Conservation (phyloP, 2,888 invertebrate genomes). For the Drosophila maculinotata region DNA sequence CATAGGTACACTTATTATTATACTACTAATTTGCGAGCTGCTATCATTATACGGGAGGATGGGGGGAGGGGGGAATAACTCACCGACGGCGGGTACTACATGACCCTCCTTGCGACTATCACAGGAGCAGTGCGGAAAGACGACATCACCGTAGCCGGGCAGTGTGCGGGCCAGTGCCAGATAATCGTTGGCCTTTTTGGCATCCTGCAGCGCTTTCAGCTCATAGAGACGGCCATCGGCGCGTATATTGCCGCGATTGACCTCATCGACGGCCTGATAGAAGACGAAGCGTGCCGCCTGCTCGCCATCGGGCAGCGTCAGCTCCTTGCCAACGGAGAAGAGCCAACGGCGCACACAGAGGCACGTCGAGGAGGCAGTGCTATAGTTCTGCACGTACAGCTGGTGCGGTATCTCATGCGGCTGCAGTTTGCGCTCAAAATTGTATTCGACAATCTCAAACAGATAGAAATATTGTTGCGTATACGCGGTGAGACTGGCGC, state of each 20-base stretch:
- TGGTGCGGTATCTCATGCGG: conserved; percentile 98
- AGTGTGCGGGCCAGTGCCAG: conserved; percentile 93
- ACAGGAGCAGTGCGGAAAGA: conserved; percentile 97
- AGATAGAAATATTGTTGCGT: conserved; percentile 96
- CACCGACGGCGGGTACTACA: conserved; percentile 91
- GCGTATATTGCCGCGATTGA: conserved; percentile 95
- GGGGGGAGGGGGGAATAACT: too few relatives aligned
- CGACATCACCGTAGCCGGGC: conserved; percentile 96
- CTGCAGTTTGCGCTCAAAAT: conserved; percentile 97
- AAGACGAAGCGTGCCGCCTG: conserved; percentile 94
- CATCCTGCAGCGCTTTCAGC: conserved; percentile 97
- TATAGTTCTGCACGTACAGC: conserved; percentile 99
- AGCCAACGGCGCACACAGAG: conserved; percentile 95
- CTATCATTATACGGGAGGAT: too few relatives aligned
- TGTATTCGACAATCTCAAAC: conserved; percentile 98
- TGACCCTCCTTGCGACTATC: conserved; percentile 96
- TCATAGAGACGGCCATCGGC: conserved; percentile 97
- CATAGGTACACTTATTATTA: too few relatives aligned
- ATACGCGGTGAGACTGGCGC: conserved; percentile 92
- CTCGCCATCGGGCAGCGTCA: conserved; percentile 89
- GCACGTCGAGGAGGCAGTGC: conserved; percentile 98
- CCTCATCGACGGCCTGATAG: conserved; percentile 98
- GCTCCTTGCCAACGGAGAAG: conserved; percentile 90
- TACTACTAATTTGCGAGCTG: too few relatives aligned
- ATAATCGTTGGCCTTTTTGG: conserved; percentile 94